Evolutionary conservation across 2,797 vertebrate genomes (phyloP).

Genomic region (Peromyscus attwateri): DNA sequence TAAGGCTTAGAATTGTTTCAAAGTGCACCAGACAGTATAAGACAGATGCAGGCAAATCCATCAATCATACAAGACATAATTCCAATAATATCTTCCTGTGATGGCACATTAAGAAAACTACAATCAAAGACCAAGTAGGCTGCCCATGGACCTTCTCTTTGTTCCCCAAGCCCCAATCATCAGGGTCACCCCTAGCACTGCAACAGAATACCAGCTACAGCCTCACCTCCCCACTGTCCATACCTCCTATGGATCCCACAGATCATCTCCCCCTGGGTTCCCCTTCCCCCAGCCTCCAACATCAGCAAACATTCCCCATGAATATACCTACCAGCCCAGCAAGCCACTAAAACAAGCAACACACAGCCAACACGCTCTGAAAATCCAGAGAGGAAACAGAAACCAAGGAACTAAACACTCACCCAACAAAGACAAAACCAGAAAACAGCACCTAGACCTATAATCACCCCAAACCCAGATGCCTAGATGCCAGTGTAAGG

Average conservation of each 20-base stretch:
- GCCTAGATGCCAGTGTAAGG: neutral
- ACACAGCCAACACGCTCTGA: neutral
- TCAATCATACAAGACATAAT: constrained; percentile 41
- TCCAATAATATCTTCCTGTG: constrained; percentile 7
- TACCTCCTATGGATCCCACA: neutral
- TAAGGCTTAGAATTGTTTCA: constrained; percentile 14
- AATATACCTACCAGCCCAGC: neutral
- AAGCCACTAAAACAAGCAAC: too few relatives aligned
- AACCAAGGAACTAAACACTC: neutral
- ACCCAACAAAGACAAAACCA: neutral
- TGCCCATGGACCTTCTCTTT: neutral
- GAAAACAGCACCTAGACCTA: neutral
- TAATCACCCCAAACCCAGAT: neutral
- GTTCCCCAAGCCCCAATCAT: neutral
- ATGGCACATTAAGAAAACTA: neutral
- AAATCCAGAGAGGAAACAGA: neutral
- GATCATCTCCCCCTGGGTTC: too few relatives aligned
- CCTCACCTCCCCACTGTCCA: neutral
- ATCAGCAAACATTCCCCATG: neutral
- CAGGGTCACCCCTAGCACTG: neutral
- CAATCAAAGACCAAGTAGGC: neutral
- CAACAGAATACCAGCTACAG: neutral
- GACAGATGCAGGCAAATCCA: constrained; percentile 12
- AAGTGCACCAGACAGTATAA: neutral
- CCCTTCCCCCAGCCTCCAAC: neutral